These are phyloP conservation scores for Chionoecetes opilio DNA, from an alignment of 1,140 invertebrate genomes.

Conservation along the genomic window DNA sequence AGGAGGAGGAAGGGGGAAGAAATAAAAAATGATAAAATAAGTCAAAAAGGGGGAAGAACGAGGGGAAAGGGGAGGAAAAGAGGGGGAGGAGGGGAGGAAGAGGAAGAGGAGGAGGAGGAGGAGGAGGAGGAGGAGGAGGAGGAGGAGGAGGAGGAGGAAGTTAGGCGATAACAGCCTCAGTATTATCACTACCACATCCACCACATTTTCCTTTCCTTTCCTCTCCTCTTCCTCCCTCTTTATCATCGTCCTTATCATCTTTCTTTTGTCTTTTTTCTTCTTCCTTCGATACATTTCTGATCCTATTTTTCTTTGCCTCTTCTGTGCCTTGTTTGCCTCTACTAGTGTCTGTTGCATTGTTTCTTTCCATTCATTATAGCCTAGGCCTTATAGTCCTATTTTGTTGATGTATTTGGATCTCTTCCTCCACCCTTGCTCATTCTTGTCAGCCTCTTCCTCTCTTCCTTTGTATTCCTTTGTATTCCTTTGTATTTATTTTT, in stretches of 20 bases:
- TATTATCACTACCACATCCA: not conserved
- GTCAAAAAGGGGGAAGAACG: not conserved
- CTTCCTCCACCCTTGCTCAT: not conserved
- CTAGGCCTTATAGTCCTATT: too few relatives aligned
- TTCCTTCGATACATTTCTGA: too few relatives aligned
- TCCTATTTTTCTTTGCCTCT: too few relatives aligned
- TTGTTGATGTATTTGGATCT: too few relatives aligned
- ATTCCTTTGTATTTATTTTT: not conserved
- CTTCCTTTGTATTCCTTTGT: not conserved
- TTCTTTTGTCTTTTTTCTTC: not conserved
- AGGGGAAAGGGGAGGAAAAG: not conserved
- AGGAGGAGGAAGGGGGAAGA: not conserved
- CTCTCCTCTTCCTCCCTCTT: conserved; percentile 27
- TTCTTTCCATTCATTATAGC: too few relatives aligned
- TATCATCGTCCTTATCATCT: not conserved
- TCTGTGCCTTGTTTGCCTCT: too few relatives aligned
- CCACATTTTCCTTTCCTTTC: not conserved
- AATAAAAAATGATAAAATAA: not conserved
- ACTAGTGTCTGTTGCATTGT: too few relatives aligned
- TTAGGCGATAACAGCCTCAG: not conserved
- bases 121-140: not conserved
- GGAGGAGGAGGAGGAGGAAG: not conserved
- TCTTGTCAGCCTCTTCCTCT: not conserved
- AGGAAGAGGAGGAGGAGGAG: not conserved
- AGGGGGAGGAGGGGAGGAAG: not conserved